Conservation (phyloP, 1,140 invertebrate species). For the Anastrepha obliqua region DNA sequence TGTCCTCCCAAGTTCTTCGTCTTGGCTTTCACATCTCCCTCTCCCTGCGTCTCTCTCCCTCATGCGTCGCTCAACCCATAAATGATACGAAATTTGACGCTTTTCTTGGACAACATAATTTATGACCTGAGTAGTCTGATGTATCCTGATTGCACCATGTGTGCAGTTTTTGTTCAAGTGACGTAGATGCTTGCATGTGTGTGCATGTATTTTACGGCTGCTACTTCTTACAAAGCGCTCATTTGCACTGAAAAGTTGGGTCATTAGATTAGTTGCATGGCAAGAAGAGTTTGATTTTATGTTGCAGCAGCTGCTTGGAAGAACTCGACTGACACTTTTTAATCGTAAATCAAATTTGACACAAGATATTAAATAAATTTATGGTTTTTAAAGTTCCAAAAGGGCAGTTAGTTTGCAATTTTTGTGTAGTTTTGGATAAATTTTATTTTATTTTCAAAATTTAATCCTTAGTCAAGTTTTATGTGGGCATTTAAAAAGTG, state of each 20-base stretch:
- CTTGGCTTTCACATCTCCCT: not conserved
- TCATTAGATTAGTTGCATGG: not conserved
- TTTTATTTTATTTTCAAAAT: too few species aligned
- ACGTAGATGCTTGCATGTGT: not conserved
- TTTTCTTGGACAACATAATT: constrained; percentile 42
- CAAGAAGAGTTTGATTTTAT: too few species aligned
- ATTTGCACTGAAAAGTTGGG: not conserved
- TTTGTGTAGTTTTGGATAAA: too few species aligned
- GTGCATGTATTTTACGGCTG: not conserved
- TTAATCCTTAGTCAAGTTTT: too few species aligned
- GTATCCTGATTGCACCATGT: not conserved
- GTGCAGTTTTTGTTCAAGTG: not conserved
- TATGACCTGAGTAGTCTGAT: not conserved
- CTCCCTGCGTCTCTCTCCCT: not conserved
- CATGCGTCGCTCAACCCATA: not conserved
- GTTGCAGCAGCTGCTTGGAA: too few species aligned
- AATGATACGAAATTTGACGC: constrained; percentile 21
- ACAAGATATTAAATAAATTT: too few species aligned
- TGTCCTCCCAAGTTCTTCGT: not conserved
- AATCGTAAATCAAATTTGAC: too few species aligned
- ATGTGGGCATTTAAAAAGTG: too few species aligned
- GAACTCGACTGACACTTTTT: too few species aligned
- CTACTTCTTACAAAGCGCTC: not conserved
- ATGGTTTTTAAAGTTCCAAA: too few species aligned
- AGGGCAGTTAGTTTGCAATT: too few species aligned